phyloP scores from a whole-genome alignment of 2,797 vertebrate genomes.

The Argya squamiceps region DNA sequence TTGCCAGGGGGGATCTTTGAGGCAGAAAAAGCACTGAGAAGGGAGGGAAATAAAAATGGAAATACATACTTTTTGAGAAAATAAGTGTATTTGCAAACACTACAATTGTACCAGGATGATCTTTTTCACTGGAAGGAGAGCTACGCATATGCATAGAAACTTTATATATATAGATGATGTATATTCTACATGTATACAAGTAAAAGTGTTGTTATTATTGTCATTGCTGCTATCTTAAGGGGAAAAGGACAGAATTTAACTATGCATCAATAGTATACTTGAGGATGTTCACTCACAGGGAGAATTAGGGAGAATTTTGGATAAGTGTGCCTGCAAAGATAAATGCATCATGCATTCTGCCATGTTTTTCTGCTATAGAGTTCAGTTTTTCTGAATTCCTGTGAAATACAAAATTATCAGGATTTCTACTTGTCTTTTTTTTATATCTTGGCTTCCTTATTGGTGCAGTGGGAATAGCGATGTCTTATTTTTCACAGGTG shows the following conservation, averaged over 20 bases:
- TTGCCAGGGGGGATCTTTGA: constrained; percentile 43
- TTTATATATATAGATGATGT: neutral
- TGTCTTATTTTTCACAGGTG: constrained; percentile 20
- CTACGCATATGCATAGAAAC: neutral
- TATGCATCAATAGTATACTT: neutral
- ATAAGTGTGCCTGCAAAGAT: neutral
- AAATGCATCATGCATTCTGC: neutral
- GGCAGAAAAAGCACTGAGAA: constrained; percentile 34
- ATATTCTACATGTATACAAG: neutral
- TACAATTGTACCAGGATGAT: neutral
- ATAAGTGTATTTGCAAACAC: neutral
- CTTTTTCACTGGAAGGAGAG: neutral
- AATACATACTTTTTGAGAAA: neutral
- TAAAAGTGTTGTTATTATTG: neutral
- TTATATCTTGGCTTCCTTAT: neutral
- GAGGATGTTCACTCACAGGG: neutral
- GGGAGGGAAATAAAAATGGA: constrained; percentile 1
- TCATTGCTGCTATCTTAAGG: neutral
- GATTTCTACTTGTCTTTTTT: neutral
- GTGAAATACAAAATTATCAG: neutral
- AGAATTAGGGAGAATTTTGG: neutral
- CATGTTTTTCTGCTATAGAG: neutral
- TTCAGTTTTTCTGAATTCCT: neutral
- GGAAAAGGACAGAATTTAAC: neutral
- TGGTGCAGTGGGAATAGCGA: neutral